phyloP scores from a whole-genome alignment of 2,113 vertebrate genomes.

The Dasyprocta punctata region DNA sequence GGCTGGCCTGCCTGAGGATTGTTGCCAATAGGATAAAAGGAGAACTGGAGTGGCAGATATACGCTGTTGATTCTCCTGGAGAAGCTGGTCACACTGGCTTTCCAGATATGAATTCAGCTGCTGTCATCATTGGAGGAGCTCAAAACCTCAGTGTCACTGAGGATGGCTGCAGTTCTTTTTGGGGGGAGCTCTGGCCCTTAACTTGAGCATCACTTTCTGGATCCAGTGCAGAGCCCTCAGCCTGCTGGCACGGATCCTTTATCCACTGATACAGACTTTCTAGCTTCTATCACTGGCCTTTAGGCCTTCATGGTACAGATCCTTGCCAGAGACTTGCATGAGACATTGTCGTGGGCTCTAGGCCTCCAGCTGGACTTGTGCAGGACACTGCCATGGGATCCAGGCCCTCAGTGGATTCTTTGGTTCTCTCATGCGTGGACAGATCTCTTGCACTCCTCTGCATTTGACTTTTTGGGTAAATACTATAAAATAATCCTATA shows the following conservation, averaged over 20 bases:
- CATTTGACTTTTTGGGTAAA: neutral
- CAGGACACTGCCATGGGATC: neutral
- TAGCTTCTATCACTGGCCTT: neutral
- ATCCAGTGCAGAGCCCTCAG: neutral
- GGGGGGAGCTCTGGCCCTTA: neutral
- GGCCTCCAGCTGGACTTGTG: neutral
- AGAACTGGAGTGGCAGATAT: neutral
- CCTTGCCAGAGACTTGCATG: neutral
- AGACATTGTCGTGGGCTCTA: neutral
- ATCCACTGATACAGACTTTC: neutral
- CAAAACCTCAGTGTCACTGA: neutral
- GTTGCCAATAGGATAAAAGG: neutral
- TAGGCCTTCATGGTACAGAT: neutral
- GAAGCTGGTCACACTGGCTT: neutral
- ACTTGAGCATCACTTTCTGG: neutral
- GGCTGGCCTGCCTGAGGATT: no score
- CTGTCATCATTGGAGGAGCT: neutral
- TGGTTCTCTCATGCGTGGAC: neutral
- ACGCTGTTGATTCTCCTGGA: neutral
- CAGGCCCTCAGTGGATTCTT: neutral
- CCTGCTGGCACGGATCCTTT: neutral
- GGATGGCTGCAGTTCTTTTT: neutral
- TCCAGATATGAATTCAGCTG: neutral
- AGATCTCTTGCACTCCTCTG: neutral
- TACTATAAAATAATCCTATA: neutral